A percentile compares a stretch with the other conserved stretches of the same genome.
These are phyloP conservation scores for Emys orbicularis DNA, from an alignment of 2,797 vertebrate species.

Conservation along the genomic window DNA sequence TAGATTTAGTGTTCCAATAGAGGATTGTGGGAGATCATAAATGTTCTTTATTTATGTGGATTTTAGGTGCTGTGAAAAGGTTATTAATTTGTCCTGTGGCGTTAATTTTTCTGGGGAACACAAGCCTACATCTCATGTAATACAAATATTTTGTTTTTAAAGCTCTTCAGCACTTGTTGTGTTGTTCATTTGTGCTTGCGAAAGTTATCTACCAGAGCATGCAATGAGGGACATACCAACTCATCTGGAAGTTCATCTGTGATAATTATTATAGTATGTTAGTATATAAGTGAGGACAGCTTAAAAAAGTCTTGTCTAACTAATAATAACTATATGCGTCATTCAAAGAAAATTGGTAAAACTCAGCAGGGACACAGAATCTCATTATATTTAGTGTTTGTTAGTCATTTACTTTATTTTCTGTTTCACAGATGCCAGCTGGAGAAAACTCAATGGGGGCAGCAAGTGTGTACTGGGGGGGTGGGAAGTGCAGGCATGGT, in stretches of 20 bases:
- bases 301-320: background rate
- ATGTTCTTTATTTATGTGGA: background rate
- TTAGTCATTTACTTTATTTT: background rate
- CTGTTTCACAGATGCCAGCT: background rate
- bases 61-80: background rate
- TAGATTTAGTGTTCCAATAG: background rate
- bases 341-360: background rate
- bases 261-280: background rate
- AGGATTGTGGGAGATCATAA: background rate
- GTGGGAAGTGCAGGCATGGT: background rate
- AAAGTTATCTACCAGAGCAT: background rate
- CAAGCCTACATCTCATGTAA: background rate
- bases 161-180: background rate
- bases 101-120: background rate
- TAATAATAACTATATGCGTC: background rate
- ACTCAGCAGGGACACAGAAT: background rate
- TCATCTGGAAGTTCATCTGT: background rate
- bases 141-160: background rate
- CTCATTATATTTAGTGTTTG: background rate
- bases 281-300: background rate
- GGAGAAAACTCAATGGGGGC: background rate
- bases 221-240: background rate
- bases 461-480: background rate
- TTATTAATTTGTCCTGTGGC: background rate
- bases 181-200: background rate